Evolutionary conservation across 2,888 invertebrate species (phyloP), one percentile per base, ranked within the genome.

Genomic region (Ischnus inquisitorius): DNA sequence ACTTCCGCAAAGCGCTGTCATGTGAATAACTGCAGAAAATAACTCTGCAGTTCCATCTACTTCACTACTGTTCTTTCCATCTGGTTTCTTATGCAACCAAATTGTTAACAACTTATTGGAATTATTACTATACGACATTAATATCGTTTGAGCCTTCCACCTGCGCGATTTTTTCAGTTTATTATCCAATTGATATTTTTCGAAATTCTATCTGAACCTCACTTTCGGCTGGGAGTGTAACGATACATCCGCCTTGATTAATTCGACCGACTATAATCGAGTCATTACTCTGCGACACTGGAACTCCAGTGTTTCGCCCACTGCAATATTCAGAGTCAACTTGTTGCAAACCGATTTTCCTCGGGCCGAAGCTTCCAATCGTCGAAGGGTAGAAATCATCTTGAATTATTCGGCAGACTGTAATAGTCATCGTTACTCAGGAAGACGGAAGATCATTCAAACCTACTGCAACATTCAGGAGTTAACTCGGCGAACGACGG

Each of bases 1-100:
- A 69, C 81, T 82, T 69, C 72, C 62, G 77, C 51, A 57, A 72
- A 86, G 65, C 71, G 71, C 79, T 76, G 16, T 60, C 54, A 16
- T 69, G n/a, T 43, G 54, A 64, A 69, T 39, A 34, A 54, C 51
- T 39, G 43, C 69, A 46, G 75, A 75, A 60, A 19, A 34, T 25
- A 62, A 28, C 19, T 25, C 69, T 43, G n/a, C 62, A 51, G 25
- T 16, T 41, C 8, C 80, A 69, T 69, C 75, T 69, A 68, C 60
- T 51, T 54, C n/a, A n/a, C n/a, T n/a, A n/a, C n/a, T n/a, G n/a
- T 34, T 34, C 34, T 34, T 34, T 34, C 34, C 34, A 5, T n/a
- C n/a, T n/a, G n/a, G n/a, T n/a, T n/a, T n/a, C n/a, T n/a, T n/a
- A n/a, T n/a, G n/a, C n/a, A n/a, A n/a, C n/a, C n/a, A n/a, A n/a